Base-by-base conservation (phyloP, 1,140 invertebrate genomes). In the Scaptomyza hsui region DNA sequence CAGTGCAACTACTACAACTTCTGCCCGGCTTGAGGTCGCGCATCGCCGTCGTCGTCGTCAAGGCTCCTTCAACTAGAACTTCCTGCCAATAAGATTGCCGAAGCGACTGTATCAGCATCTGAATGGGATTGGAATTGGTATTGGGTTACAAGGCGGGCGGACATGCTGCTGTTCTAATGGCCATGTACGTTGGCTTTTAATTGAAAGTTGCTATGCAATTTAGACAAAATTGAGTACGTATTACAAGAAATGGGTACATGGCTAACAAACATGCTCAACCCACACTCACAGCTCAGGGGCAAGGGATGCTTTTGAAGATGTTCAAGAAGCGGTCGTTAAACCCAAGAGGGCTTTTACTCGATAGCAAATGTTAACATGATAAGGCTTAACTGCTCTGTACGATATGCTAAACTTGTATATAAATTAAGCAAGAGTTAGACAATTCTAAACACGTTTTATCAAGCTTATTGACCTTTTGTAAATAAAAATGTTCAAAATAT, bases 11-110 rank as follows among this genome's bases (percentile, higher is more conserved):
- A 55, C 57, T 45, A 47, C n/a, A 39, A 55, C 57, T 45, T 56
- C 45, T 45, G 45, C 52, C 53, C 37, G 75, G 72, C 72, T 67
- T 67, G 65, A 85, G 76, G 57, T 51, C 65, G 47, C 52, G 41
- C 21, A 51, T 49, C 35, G 44, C 56, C 26, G 26, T 29, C 12
- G 51, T 24, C 47, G 57, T 61, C 49, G 53, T 35, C 13, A 57
- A 67, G 53, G 12, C 51, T 56, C 57, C 76, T 79, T 83, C 47
- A 59, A 26, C 47, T 16, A 32, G 26, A 29, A 24, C 21, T 37
- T 21, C 13, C 64, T 51, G 39, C 81, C 80, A 85, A 85, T 85
- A 85, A 85, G 75, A 85, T 67, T 48, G 48, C 41, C 26, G 49
- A 9, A 19, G 24, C 29, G 12, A 37, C 32, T n/a, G n/a, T 35